Base-by-base conservation (phyloP, 92 coral and sea anemone genomes). In the Galaxea fascicularis region DNA sequence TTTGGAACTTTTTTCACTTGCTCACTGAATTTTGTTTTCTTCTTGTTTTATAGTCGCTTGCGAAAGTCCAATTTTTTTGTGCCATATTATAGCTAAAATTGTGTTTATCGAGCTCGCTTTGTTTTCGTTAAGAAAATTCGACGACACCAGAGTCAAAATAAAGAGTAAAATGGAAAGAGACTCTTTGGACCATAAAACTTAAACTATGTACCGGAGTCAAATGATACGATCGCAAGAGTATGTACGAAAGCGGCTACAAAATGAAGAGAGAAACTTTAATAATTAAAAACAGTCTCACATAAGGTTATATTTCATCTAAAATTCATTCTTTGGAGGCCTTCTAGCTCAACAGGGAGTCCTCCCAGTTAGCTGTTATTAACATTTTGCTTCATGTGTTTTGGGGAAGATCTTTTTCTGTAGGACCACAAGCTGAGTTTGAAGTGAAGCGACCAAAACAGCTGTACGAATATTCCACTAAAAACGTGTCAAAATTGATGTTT, bases 371-470 rank as follows among this genome's bases (percentile, higher is more conserved):
- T 47, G 18, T 18, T 65, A 79, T 79, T 17, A 79, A 79, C 10
- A 65, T 79, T 79, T 65, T 11, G 44, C 51, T 44, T 51, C 64
- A 28, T 51, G 22, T 66, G 74, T 79, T 64, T 78, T 47, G 65
- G 31, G 66, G 30, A 80, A 57, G 46, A 45, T 14, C 46, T 35
- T 80, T 64, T 49, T 46, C 41, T 56, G n/a, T 41, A 52, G 21
- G 65, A 26, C 77, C 86, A 20, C 86, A 82, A 80, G 85, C 85
- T 80, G 85, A 5, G 85, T 66, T 51, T 30, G 20, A 41, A 54
- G 53, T 30, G 56, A 21, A 59, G 44, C 49, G n/a, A 30, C 27
- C 13, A 24, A 27, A 82, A 11, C 86, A 70, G 86, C 86, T 70
- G 86, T 57, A 82, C 56, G 78, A 14, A 82, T 82, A 68, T 54